phyloP scores from a whole-genome alignment of 2,888 invertebrate genomes.

The Euproctis similis region DNA sequence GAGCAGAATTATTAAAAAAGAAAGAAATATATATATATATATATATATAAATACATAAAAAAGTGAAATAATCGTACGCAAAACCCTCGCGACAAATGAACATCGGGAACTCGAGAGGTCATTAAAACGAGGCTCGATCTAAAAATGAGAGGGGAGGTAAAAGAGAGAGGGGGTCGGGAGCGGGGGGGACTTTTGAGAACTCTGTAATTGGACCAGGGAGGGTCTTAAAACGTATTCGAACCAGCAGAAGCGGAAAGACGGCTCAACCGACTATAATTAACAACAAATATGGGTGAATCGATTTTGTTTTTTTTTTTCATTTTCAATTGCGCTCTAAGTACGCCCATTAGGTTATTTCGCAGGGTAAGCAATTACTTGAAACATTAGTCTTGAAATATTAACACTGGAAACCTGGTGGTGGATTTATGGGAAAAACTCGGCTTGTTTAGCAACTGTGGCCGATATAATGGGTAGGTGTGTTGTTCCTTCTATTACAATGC shows the following conservation, averaged over 20 bases:
- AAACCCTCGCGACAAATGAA: slow-evolving; percentile 73
- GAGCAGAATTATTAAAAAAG: slow-evolving; percentile 44
- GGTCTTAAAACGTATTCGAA: slow-evolving; percentile 72
- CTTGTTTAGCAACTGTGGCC: slow-evolving; percentile 62
- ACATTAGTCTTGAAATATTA: slow-evolving; percentile 64
- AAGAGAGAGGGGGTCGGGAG: slow-evolving; percentile 12
- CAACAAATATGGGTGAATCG: slow-evolving; percentile 75
- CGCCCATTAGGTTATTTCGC: slow-evolving; percentile 56
- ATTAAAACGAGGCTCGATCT: slow-evolving; percentile 73
- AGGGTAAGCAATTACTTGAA: slow-evolving; percentile 61
- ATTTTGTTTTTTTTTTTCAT: slow-evolving; percentile 57
- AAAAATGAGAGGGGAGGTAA: slow-evolving; percentile 60
- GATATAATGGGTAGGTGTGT: slow-evolving; percentile 45
- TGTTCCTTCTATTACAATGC: slow-evolving; percentile 48
- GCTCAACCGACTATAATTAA: slow-evolving; percentile 73
- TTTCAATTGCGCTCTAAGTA: slow-evolving; percentile 39
- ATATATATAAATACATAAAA: slow-evolving; percentile 39
- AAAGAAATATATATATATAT: too few species aligned
- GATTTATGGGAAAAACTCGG: slow-evolving; percentile 66
- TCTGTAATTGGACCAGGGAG: slow-evolving; percentile 74
- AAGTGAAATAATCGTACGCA: slow-evolving; percentile 65
- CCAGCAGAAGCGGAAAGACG: slow-evolving; percentile 71
- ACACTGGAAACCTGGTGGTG: slow-evolving; percentile 50
- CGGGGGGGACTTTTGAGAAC: slow-evolving; percentile 62
- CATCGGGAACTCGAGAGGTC: slow-evolving; percentile 73